Evolutionary conservation across 2,888 invertebrate genomes (phyloP).

Genomic region (Cylindroiulus punctatus): DNA sequence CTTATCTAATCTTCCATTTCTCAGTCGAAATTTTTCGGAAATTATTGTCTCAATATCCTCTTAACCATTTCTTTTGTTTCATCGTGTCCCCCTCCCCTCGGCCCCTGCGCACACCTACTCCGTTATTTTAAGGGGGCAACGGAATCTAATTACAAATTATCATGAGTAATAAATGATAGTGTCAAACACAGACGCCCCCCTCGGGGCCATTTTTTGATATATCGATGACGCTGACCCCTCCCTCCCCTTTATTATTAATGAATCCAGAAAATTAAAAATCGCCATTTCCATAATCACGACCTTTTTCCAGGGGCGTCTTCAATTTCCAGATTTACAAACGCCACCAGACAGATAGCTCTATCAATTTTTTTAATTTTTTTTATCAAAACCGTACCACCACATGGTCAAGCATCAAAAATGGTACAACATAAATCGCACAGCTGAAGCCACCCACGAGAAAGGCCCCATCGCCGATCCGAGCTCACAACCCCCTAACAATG

Average conservation of each 20-base stretch:
- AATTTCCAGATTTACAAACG: not conserved
- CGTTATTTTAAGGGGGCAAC: not conserved
- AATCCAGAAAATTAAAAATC: not conserved
- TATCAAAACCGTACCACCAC: too few species aligned
- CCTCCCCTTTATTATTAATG: not conserved
- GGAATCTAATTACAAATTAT: conserved; percentile 1
- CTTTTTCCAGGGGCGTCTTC: not conserved
- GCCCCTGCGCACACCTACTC: not conserved
- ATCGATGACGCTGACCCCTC: not conserved
- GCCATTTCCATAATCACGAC: not conserved
- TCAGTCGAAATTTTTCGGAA: too few species aligned
- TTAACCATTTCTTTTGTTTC: too few species aligned
- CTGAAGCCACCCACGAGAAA: too few species aligned
- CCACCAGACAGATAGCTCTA: too few species aligned
- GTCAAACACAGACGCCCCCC: not conserved
- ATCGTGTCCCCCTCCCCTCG: not conserved
- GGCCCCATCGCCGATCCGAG: too few species aligned
- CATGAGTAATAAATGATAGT: conserved; percentile 1
- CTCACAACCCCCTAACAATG: too few species aligned
- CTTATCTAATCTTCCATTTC: too few species aligned
- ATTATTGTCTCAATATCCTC: too few species aligned
- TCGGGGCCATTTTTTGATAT: not conserved
- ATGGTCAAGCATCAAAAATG: too few species aligned
- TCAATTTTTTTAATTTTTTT: too few species aligned
- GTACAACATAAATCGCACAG: too few species aligned